Evolutionary conservation across 2,113 vertebrate species (phyloP).

Genomic region (Chrysochloris asiatica): DNA sequence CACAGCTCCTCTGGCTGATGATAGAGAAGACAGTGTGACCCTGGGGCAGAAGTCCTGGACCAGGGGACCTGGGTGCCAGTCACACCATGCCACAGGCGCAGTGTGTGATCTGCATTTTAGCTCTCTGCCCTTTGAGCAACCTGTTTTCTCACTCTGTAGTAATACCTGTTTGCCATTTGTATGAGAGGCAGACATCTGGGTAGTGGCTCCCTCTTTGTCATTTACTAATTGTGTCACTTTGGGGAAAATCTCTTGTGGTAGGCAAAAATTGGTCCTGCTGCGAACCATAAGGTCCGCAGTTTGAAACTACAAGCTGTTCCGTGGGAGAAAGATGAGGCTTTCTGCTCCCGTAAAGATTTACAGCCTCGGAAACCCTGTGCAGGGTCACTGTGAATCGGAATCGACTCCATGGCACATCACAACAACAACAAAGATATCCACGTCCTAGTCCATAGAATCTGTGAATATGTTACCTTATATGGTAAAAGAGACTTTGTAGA

Average conservation of each 20-base stretch:
- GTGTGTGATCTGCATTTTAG: not conserved
- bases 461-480: not conserved
- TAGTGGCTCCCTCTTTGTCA: not conserved
- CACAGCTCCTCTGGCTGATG: not conserved
- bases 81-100: not conserved
- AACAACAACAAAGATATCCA: no score
- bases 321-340: no score
- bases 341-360: no score
- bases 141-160: not conserved
- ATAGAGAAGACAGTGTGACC: rapidly evolving
- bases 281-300: no score
- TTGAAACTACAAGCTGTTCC: no score
- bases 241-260: not conserved
- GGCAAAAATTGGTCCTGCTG: not conserved
- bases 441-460: not conserved
- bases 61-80: not conserved
- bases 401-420: no score
- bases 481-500: not conserved
- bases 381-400: no score
- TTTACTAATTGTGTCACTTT: not conserved
- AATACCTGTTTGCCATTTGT: not conserved
- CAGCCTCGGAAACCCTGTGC: no score
- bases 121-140: not conserved
- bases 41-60: not conserved
- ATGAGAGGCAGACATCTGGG: not conserved